phyloP scores from a whole-genome alignment of 2,113 vertebrate genomes.

The Gadus chalcogrammus region DNA sequence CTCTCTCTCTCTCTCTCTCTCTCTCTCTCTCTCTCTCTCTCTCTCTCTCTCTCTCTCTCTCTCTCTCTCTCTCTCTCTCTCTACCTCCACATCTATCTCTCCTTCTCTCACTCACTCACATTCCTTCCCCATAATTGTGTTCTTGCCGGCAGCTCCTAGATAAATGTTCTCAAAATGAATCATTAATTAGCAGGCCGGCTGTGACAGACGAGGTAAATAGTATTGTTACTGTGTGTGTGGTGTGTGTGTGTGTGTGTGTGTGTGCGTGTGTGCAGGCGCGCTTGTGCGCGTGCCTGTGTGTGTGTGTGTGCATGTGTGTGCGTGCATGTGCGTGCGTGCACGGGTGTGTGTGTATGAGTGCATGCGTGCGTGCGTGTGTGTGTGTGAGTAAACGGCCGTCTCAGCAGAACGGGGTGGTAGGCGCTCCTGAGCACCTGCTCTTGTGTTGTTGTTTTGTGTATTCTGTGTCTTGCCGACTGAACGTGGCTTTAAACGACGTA shows the following conservation, averaged over 20 bases:
- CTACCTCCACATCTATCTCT: conserved; percentile 1
- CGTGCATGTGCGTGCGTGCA: conserved; percentile 20
- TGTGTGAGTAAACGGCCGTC: conserved; percentile 57
- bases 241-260: conserved; percentile 33
- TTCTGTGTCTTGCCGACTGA: neutral
- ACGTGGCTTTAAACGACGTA: no score
- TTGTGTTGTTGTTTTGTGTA: conserved; percentile 6
- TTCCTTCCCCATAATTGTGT: conserved; percentile 7
- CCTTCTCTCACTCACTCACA: conserved; percentile 36
- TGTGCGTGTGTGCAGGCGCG: conserved; percentile 18
- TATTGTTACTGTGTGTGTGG: conserved; percentile 16
- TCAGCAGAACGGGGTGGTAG: conserved; percentile 63
- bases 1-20: conserved; percentile 26
- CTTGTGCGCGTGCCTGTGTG: conserved; percentile 23
- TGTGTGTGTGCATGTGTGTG: conserved; percentile 25
- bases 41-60: conserved; percentile 39
- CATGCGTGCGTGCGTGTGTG: conserved; percentile 17
- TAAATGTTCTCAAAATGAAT: conserved; percentile 75
- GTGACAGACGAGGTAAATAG: conserved; percentile 77
- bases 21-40: conserved; percentile 9
- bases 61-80: conserved; percentile 26
- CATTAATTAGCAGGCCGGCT: conserved; percentile 74
- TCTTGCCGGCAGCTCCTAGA: conserved; percentile 60
- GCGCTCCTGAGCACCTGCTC: conserved; percentile 26
- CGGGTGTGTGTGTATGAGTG: no score